These are phyloP conservation scores for Eudemis profundana DNA, from an alignment of 2,888 invertebrate genomes.

Conservation along the genomic window DNA sequence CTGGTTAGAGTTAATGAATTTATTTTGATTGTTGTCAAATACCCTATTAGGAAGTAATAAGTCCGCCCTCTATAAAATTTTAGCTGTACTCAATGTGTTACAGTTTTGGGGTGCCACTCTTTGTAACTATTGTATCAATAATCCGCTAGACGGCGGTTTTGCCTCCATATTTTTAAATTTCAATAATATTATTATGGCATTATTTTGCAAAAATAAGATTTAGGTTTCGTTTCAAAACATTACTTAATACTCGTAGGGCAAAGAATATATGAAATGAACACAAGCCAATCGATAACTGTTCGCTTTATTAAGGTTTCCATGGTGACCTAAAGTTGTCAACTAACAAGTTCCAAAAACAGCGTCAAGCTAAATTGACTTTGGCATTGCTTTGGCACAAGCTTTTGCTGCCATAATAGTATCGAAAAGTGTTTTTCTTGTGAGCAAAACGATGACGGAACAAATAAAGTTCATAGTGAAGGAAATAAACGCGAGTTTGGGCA, in stretches of 20 bases:
- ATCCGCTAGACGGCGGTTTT: constrained; percentile 8
- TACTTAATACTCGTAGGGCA: too few species aligned
- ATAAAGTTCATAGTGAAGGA: constrained; percentile 89
- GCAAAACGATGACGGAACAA: constrained; percentile 85
- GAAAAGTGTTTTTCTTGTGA: constrained; percentile 11
- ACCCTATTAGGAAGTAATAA: too few species aligned
- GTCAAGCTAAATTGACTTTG: too few species aligned
- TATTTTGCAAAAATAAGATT: too few species aligned
- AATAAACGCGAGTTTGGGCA: constrained; percentile 89
- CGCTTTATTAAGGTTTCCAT: constrained; percentile 51
- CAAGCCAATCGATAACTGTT: constrained; percentile 1
- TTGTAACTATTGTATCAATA: neutral
- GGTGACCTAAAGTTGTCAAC: constrained; percentile 52
- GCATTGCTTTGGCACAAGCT: too few species aligned
- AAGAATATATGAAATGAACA: too few species aligned
- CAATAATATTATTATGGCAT: too few species aligned
- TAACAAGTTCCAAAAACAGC: constrained; percentile 31
- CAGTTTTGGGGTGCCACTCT: neutral
- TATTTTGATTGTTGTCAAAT: too few species aligned
- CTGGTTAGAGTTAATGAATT: too few species aligned
- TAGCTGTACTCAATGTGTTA: neutral
- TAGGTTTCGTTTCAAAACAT: neutral
- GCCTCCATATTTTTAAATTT: too few species aligned
- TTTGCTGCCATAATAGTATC: neutral
- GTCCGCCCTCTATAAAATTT: neutral